Conservation (phyloP, 2,797 vertebrate genomes). For the Furcifer pardalis region DNA sequence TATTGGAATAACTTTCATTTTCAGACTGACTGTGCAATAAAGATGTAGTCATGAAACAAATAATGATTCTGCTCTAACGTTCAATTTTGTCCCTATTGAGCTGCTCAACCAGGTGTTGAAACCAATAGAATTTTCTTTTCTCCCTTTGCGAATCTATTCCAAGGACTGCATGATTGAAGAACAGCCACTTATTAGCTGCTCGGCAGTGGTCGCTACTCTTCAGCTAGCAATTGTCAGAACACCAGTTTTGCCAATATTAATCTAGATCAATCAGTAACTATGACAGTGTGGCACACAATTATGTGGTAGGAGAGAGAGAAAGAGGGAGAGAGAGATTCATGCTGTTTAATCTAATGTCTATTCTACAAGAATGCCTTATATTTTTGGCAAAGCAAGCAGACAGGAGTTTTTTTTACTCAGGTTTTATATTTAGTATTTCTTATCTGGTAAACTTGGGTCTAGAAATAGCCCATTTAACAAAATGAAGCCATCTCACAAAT, state of each 20-base stretch:
- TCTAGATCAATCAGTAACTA: conserved; percentile 58
- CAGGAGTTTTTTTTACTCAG: background rate
- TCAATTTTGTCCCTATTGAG: conserved; percentile 70
- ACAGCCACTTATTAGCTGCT: conserved; percentile 65
- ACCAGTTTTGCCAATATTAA: conserved; percentile 62
- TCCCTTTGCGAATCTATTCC: conserved; percentile 66
- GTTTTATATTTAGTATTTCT: background rate
- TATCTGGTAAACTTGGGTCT: background rate
- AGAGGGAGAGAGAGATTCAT: conserved; percentile 14
- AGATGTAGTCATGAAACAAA: conserved; percentile 69
- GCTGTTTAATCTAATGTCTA: conserved; percentile 48
- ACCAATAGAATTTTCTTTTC: conserved; percentile 68
- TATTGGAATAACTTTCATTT: conserved; percentile 60
- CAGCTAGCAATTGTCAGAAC: conserved; percentile 57
- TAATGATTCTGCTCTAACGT: conserved; percentile 66
- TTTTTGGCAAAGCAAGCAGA: background rate
- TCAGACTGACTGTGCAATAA: conserved; percentile 57
- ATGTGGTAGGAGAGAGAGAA: background rate
- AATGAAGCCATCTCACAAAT: too few relatives aligned
- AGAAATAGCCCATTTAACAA: background rate
- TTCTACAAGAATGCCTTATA: conserved; percentile 16
- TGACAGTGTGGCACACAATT: conserved; percentile 44
- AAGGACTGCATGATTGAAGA: conserved; percentile 60
- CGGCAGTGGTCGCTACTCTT: conserved; percentile 43
- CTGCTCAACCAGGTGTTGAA: conserved; percentile 73